These are phyloP conservation scores for Crotalus tigris DNA, from an alignment of 2,113 vertebrate species.

Conservation along the genomic window DNA sequence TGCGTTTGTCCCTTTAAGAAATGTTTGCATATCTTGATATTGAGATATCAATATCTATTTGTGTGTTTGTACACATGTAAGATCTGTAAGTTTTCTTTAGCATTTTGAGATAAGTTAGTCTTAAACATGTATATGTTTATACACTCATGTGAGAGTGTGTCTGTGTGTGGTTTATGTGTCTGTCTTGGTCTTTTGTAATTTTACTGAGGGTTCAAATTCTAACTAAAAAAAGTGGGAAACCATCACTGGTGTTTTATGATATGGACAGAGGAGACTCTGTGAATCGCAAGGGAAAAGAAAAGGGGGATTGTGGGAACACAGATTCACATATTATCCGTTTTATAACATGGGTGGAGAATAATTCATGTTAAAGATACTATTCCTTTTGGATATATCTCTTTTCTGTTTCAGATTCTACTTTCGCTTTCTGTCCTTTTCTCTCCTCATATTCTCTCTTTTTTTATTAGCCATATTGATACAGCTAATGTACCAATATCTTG, in stretches of 20 bases:
- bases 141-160: not conserved
- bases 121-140: not conserved
- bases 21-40: not conserved
- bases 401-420: not conserved
- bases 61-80: not conserved
- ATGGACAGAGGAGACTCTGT: not conserved
- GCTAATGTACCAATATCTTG: not conserved
- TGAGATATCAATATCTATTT: not conserved
- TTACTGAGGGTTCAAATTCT: not conserved
- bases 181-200: not conserved
- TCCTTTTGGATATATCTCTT: not conserved
- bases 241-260: not conserved
- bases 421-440: not conserved
- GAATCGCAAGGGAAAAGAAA: not conserved
- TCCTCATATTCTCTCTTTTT: not conserved
- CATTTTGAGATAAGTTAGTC: not conserved
- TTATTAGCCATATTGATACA: not conserved
- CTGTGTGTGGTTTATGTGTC: not conserved
- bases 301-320: not conserved
- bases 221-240: not conserved
- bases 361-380: not conserved
- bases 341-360: not conserved
- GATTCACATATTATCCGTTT: not conserved
- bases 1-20: no score
- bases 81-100: not conserved